Percentiles rank a stretch among this genome's conserved stretches.
Conservation (phyloP, 92 coral and sea anemone genomes). For the Porites divaricata region DNA sequence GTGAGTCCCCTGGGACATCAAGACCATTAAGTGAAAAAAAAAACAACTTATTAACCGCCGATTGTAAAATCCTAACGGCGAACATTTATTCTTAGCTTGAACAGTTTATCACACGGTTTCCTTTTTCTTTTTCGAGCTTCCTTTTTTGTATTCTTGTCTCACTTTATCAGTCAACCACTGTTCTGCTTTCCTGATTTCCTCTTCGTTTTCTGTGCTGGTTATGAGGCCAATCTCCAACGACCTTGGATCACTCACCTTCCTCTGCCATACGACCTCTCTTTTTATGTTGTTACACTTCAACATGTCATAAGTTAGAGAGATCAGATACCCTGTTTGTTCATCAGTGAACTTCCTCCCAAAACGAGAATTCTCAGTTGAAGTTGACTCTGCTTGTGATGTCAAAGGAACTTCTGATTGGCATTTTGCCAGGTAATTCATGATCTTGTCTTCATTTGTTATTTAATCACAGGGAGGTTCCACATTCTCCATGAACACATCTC, state of each 20-base stretch:
- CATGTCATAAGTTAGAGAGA: constrained; percentile 27
- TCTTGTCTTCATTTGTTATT: background rate
- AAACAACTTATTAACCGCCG: no score
- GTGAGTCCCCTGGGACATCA: no score
- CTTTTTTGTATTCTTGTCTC: background rate
- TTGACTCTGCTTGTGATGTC: background rate
- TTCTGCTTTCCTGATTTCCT: background rate
- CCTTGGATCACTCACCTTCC: constrained; percentile 1
- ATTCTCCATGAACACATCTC: constrained; percentile 33
- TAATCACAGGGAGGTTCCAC: constrained; percentile 27
- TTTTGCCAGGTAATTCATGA: background rate
- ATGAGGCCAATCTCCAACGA: constrained; percentile 1
- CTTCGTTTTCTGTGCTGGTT: background rate
- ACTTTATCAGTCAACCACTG: constrained; percentile 3
- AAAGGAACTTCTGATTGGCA: background rate
- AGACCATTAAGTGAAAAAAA: no score
- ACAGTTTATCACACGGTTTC: background rate
- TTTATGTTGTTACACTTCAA: constrained; percentile 34
- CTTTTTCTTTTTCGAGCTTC: background rate
- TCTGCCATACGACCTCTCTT: constrained; percentile 41
- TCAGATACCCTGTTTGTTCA: constrained; percentile 33
- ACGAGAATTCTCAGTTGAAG: background rate
- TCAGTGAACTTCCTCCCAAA: constrained; percentile 36
- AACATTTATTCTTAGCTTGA: no score
- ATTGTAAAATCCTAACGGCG: no score